Conservation (phyloP, 2,113 vertebrate genomes). For the Cacatua alba region DNA sequence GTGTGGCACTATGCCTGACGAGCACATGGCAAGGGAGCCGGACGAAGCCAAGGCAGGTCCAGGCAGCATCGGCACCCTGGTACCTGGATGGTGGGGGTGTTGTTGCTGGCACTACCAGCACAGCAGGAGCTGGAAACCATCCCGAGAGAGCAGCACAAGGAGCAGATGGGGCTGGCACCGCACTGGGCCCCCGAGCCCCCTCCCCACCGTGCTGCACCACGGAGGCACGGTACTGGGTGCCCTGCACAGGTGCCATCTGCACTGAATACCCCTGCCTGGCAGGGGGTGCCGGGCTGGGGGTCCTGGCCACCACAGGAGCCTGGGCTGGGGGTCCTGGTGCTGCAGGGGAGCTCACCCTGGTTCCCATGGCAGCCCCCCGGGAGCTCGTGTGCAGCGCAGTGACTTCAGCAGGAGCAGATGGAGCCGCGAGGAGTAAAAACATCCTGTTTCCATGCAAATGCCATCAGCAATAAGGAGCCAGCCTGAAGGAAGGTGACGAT, state of each 20-base stretch:
- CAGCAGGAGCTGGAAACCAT: slow-evolving; percentile 67
- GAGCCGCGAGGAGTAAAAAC: slow-evolving; percentile 59
- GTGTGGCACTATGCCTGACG: fast-evolving
- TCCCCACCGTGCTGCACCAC: fast-evolving
- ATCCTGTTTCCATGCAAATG: slow-evolving; percentile 75
- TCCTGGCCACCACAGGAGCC: fast-evolving
- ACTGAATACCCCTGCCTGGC: too few species aligned
- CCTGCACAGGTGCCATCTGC: not conserved
- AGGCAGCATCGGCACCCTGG: fast-evolving
- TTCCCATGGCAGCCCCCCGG: slow-evolving; percentile 60
- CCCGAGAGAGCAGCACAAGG: slow-evolving; percentile 60
- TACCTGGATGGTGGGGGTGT: not conserved
- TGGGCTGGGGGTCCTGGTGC: fast-evolving
- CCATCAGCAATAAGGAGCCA: slow-evolving; percentile 43
- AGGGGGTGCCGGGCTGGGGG: not conserved
- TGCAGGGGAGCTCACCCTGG: not conserved
- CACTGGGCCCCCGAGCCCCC: not conserved
- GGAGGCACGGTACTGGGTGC: fast-evolving
- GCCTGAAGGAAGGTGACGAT: not conserved
- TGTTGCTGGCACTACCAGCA: slow-evolving; percentile 40
- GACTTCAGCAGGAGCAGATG: slow-evolving; percentile 74
- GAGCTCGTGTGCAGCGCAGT: slow-evolving; percentile 46
- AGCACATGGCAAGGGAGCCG: fast-evolving
- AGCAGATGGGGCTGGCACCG: slow-evolving; percentile 60
- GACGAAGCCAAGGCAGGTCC: not conserved